These are phyloP conservation scores for Anableps anableps DNA, from an alignment of 2,797 vertebrate species.

Conservation along the genomic window DNA sequence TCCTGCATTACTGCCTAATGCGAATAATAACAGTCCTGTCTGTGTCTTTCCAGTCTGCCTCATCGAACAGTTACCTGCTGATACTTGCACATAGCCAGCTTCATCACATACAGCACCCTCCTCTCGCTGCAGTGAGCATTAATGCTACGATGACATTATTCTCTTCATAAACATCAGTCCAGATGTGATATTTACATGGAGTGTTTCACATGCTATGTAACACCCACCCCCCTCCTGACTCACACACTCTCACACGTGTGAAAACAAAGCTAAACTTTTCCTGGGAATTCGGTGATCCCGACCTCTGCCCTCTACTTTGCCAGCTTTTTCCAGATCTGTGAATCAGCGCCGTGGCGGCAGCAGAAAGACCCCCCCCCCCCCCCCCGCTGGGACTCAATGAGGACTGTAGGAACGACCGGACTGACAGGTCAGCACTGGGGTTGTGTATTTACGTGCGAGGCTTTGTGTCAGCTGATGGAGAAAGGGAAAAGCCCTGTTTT, in stretches of 20 bases:
- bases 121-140: not conserved
- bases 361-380: constrained; percentile 41
- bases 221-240: constrained; percentile 6
- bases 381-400: constrained; percentile 61
- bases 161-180: not conserved
- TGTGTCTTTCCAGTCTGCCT: constrained; percentile 48
- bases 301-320: constrained; percentile 59
- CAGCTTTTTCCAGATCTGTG: constrained; percentile 65
- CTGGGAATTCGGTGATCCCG: constrained; percentile 49
- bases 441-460: constrained; percentile 24
- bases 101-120: not conserved
- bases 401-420: constrained; percentile 30
- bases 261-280: constrained; percentile 76
- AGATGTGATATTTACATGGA: not conserved
- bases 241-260: constrained; percentile 54
- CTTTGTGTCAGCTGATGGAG: constrained; percentile 34
- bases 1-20: constrained; percentile 39
- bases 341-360: constrained; percentile 24
- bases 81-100: constrained; percentile 40
- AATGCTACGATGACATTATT: not conserved
- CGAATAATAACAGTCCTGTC: constrained; percentile 63
- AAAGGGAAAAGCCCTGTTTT: constrained; percentile 45
- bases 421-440: constrained; percentile 36
- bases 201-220: not conserved
- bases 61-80: constrained; percentile 59